Conservation (phyloP, 2,888 invertebrate genomes). For the Brachyopa scutellaris region DNA sequence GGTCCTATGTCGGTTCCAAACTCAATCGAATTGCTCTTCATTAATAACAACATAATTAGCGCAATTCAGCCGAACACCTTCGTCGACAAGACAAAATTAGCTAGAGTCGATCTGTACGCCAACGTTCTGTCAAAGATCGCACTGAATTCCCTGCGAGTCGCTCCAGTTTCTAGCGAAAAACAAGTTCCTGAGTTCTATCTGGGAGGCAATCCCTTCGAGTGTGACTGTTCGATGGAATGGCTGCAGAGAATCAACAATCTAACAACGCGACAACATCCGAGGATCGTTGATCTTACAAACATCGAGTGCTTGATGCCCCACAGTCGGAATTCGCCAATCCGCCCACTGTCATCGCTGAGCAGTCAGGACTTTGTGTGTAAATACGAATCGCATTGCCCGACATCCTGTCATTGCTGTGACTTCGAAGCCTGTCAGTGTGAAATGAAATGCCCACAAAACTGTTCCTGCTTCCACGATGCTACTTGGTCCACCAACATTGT, state of each 20-base stretch:
- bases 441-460: conserved; percentile 96
- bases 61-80: conserved; percentile 93
- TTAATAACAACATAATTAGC: conserved; percentile 93
- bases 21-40: conserved; percentile 92
- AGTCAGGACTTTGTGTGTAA: conserved; percentile 94
- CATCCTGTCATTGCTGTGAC: conserved; percentile 97
- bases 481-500: conserved; percentile 96
- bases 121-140: conserved; percentile 93
- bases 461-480: conserved; percentile 97
- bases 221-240: conserved; percentile 98
- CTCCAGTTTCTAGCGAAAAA: conserved; percentile 86
- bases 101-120: conserved; percentile 94
- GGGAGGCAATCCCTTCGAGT: conserved; percentile 96
- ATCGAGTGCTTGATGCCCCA: conserved; percentile 94
- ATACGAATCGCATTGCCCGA: conserved; percentile 96
- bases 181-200: conserved; percentile 93
- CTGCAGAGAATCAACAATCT: conserved; percentile 93
- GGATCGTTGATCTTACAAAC: conserved; percentile 93
- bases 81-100: conserved; percentile 91
- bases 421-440: conserved; percentile 98
- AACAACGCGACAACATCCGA: conserved; percentile 92
- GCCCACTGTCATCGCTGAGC: conserved; percentile 89
- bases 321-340: conserved; percentile 90
- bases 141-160: conserved; percentile 89
- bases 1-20: conserved; percentile 93